phyloP scores from a whole-genome alignment of 2,888 invertebrate genomes.

The Abscondita cerata region DNA sequence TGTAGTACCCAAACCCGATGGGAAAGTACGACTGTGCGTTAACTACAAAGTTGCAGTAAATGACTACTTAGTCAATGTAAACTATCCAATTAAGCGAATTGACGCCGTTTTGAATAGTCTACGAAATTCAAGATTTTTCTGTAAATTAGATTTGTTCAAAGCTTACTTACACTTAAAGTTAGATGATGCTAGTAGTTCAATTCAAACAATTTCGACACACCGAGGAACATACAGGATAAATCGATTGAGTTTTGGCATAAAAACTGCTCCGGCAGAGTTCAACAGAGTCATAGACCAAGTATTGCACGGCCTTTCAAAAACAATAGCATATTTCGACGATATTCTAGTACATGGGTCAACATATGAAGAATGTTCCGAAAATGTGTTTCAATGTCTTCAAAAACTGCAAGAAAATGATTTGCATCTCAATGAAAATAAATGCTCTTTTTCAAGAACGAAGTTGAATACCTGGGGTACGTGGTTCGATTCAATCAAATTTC shows the following conservation, averaged over 20 bases:
- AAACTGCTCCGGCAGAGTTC: slow-evolving; percentile 42
- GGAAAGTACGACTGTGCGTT: slow-evolving; percentile 35
- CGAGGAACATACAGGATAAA: slow-evolving; percentile 39
- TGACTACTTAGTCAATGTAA: background rate
- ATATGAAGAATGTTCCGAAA: slow-evolving; percentile 22
- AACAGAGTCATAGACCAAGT: slow-evolving; percentile 37
- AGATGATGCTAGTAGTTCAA: slow-evolving; percentile 32
- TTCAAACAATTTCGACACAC: slow-evolving; percentile 43
- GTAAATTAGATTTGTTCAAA: slow-evolving; percentile 43
- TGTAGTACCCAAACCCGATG: slow-evolving; percentile 34
- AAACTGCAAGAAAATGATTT: slow-evolving; percentile 16
- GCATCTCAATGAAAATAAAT: slow-evolving; percentile 16
- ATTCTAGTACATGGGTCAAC: slow-evolving; percentile 31
- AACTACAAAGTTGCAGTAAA: slow-evolving; percentile 30
- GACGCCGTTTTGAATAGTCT: slow-evolving; percentile 14
- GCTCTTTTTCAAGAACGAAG: background rate
- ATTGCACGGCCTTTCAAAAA: slow-evolving; percentile 22
- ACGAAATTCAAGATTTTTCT: slow-evolving; percentile 37
- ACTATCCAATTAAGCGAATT: slow-evolving; percentile 9
- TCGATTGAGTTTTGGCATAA: slow-evolving; percentile 40
- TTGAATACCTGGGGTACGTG: background rate
- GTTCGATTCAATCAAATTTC: background rate
- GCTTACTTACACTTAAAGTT: slow-evolving; percentile 42
- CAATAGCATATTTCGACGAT: slow-evolving; percentile 30
- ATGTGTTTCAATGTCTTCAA: slow-evolving; percentile 11